A percentile compares a stretch with the other conserved stretches of the same genome.
Conservation (phyloP, 2,888 invertebrate genomes). For the Periphyllus acericola region DNA sequence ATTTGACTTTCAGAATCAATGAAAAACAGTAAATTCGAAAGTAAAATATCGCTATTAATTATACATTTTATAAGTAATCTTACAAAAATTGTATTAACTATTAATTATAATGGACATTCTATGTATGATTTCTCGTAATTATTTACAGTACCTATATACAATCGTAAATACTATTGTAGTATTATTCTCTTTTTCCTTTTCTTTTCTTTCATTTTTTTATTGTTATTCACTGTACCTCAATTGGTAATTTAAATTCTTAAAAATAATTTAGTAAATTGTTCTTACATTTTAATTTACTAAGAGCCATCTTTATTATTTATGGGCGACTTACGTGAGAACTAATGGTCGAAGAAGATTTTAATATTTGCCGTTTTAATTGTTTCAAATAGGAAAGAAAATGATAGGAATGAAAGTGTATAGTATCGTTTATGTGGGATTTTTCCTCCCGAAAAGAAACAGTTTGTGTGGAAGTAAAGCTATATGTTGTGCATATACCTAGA, state of each 20-base stretch:
- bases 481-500: not conserved
- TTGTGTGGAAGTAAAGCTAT: not conserved
- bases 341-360: not conserved
- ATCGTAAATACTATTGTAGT: not conserved
- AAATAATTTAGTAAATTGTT: not conserved
- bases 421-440: not conserved
- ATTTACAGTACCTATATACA: not conserved
- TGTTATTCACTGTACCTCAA: no score
- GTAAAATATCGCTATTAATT: not conserved
- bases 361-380: not conserved
- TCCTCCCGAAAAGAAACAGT: not conserved
- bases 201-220: not conserved
- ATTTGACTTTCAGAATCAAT: not conserved
- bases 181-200: not conserved
- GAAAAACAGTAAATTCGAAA: not conserved
- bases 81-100: not conserved
- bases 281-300: not conserved
- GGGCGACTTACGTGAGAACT: not conserved
- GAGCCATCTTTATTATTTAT: not conserved
- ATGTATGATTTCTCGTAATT: not conserved
- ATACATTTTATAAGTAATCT: not conserved
- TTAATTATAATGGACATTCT: not conserved
- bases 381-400: not conserved
- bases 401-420: no score
- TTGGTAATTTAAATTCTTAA: not conserved